Evolutionary conservation across 1,140 invertebrate genomes (phyloP).

Genomic region (Tenebrio molitor): DNA sequence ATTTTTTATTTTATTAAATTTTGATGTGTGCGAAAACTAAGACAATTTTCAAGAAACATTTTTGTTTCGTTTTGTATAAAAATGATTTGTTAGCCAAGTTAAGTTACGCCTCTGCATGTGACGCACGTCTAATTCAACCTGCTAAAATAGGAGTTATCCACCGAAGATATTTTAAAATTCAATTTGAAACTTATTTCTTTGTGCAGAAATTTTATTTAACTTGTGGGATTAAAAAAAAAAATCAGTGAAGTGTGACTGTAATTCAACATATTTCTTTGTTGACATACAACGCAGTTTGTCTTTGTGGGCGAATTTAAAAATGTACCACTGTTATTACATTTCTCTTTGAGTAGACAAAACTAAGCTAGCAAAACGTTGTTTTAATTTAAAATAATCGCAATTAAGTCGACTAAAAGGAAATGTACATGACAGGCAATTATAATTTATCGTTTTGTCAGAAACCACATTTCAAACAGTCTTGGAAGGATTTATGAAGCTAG

Average conservation of each 20-base stretch:
- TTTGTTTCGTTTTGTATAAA: no score
- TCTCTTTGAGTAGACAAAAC: no score
- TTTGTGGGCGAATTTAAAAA: no score
- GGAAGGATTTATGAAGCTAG: conserved; percentile 14
- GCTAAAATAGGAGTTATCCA: background rate
- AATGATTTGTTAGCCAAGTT: no score
- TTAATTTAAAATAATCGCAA: conserved; percentile 5
- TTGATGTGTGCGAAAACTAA: no score
- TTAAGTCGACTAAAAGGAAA: background rate
- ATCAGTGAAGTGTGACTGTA: conserved; percentile 20
- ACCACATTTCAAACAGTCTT: conserved; percentile 6
- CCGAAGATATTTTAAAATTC: conserved; percentile 25
- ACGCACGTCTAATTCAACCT: background rate
- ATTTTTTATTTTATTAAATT: no score
- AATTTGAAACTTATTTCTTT: conserved; percentile 28
- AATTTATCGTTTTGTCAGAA: background rate
- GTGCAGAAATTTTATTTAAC: conserved; percentile 21
- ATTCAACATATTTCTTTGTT: conserved; percentile 8
- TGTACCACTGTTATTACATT: no score
- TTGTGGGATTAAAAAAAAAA: conserved; percentile 24
- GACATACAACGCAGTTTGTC: background rate
- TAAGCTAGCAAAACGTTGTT: conserved; percentile 6
- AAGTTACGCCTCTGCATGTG: background rate
- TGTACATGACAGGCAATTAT: background rate
- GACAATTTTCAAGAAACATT: no score